Conservation (phyloP, 1,140 invertebrate species). For the Pogonomyrmex californicus region DNA sequence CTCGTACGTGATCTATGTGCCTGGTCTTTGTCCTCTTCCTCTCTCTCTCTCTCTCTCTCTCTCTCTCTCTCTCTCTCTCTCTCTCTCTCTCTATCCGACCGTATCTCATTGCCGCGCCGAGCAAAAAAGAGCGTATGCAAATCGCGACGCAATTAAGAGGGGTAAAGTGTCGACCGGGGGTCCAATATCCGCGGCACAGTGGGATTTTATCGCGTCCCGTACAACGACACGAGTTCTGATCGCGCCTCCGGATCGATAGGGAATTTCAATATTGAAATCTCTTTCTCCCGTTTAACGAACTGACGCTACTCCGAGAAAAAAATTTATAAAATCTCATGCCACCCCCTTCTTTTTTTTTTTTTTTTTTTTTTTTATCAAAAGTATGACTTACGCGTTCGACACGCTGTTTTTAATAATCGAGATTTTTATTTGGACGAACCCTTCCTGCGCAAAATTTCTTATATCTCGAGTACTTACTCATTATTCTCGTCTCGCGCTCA, state of each 20-base stretch:
- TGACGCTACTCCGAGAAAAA: background rate
- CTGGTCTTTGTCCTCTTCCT: constrained; percentile 58
- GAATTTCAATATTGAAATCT: background rate
- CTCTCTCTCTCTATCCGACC: constrained; percentile 21
- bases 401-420: background rate
- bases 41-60: too few species aligned
- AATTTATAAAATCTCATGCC: background rate
- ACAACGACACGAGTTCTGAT: background rate
- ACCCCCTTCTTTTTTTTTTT: too few species aligned
- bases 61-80: constrained; percentile 17
- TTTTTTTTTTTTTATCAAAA: background rate
- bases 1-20: constrained; percentile 81
- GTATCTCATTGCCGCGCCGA: constrained; percentile 28
- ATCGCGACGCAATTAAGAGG: constrained; percentile 55
- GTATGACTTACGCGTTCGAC: background rate
- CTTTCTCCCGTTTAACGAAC: background rate
- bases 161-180: constrained; percentile 24
- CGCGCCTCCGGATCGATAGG: background rate
- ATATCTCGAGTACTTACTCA: background rate
- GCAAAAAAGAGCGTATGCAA: constrained; percentile 54
- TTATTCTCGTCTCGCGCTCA: background rate
- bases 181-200: constrained; percentile 21
- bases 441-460: background rate
- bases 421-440: background rate
- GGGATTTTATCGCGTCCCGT: constrained; percentile 12